A percentile compares a stretch with the other conserved stretches of the same genome.
These are phyloP conservation scores for Bugula neritina DNA, from an alignment of 2,888 invertebrate genomes.

Conservation along the genomic window DNA sequence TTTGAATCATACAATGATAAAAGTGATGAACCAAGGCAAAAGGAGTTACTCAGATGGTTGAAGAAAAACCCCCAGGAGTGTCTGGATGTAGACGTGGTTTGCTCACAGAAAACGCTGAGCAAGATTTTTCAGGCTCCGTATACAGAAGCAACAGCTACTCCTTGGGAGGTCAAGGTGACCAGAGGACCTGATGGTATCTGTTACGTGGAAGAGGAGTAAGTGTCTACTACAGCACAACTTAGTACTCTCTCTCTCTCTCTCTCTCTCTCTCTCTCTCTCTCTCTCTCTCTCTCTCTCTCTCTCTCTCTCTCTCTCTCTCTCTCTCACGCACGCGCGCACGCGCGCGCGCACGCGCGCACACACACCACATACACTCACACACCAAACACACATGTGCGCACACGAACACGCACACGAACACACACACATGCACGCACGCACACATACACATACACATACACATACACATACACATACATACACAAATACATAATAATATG, in stretches of 20 bases:
- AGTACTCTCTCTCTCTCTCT: no score
- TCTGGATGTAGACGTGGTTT: conserved; percentile 4
- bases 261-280: no score
- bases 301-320: no score
- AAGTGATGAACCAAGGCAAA: not conserved
- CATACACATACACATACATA: not conserved
- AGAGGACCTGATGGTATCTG: conserved; percentile 22
- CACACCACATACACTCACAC: no score
- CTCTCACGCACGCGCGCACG: no score
- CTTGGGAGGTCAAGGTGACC: conserved; percentile 17
- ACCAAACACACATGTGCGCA: no score
- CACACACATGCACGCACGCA: no score
- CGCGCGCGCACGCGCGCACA: no score
- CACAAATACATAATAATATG: no score
- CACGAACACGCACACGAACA: not conserved
- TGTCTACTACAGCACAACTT: not conserved
- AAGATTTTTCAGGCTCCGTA: conserved; percentile 9
- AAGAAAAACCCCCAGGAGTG: not conserved
- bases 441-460: not conserved
- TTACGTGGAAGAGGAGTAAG: conserved; percentile 18
- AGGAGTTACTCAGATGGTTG: not conserved
- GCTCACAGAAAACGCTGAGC: not conserved
- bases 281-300: no score
- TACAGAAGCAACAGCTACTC: conserved; percentile 5
- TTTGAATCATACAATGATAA: conserved; percentile 13